phyloP scores from a whole-genome alignment of 2,888 invertebrate genomes.

The Homarus gammarus region DNA sequence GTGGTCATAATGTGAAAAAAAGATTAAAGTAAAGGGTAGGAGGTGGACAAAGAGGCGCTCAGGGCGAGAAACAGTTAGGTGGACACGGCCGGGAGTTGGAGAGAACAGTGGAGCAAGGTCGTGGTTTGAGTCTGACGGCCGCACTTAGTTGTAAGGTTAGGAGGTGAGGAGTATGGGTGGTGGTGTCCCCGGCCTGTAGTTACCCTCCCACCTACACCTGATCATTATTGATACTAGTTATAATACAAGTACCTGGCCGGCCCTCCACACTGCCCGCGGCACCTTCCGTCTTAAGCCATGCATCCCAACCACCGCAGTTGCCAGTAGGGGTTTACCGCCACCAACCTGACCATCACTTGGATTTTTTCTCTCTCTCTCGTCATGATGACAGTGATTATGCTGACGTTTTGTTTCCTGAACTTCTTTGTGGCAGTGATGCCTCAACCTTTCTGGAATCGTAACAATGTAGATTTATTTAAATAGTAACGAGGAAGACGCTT shows the following conservation, averaged over 20 bases:
- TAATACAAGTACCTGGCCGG: background rate
- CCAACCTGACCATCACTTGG: background rate
- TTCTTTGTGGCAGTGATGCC: no score
- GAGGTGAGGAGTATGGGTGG: background rate
- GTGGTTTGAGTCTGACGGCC: background rate
- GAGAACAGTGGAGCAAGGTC: background rate
- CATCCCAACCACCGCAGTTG: background rate
- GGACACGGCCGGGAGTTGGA: no score
- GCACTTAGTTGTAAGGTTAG: background rate
- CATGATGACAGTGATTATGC: background rate
- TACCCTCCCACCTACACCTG: background rate
- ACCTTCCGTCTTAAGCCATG: background rate
- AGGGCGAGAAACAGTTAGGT: no score
- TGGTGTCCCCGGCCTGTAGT: background rate
- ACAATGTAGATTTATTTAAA: no score
- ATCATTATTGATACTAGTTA: background rate
- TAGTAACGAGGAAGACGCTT: no score
- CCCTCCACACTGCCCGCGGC: background rate
- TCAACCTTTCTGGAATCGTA: background rate
- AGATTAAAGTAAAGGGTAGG: no score
- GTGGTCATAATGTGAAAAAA: no score
- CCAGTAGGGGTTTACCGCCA: background rate
- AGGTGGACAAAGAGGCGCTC: no score
- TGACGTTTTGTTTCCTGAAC: background rate
- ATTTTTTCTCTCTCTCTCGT: background rate